Conservation (phyloP, 2,113 vertebrate genomes). For the Emydura subglobosa region DNA sequence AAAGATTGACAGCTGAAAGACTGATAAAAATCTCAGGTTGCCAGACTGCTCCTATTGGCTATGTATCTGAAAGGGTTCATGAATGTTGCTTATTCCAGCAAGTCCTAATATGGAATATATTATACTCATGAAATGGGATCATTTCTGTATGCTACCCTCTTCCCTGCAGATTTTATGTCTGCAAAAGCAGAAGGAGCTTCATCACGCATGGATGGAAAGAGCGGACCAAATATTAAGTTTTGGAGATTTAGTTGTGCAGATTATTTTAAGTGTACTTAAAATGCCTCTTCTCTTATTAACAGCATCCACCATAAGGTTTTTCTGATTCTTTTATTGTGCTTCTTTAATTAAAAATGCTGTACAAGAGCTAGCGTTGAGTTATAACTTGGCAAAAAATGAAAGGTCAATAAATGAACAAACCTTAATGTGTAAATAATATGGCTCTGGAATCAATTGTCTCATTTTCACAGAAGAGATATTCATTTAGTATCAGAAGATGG, state of each 20-base stretch:
- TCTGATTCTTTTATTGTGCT: conserved; percentile 22
- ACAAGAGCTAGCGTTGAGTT: conserved; percentile 60
- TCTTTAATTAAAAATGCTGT: conserved; percentile 64
- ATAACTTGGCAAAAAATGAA: conserved; percentile 53
- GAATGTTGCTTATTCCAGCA: not conserved
- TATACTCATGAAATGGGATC: not conserved
- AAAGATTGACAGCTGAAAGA: conserved; percentile 71
- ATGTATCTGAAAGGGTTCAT: conserved; percentile 25
- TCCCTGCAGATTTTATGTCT: not conserved
- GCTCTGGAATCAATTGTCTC: conserved; percentile 79
- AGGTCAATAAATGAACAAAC: conserved; percentile 77
- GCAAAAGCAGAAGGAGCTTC: not conserved
- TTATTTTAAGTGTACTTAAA: conserved; percentile 1
- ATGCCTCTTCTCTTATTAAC: conserved; percentile 15
- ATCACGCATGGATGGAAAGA: not conserved
- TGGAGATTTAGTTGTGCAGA: not conserved
- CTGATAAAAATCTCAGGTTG: conserved; percentile 71
- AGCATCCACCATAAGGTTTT: not conserved
- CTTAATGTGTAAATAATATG: conserved; percentile 78
- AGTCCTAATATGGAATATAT: conserved; percentile 38
- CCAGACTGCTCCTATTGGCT: conserved; percentile 30
- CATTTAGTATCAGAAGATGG: conserved; percentile 71
- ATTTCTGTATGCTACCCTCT: not conserved
- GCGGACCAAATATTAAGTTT: not conserved
- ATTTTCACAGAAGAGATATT: conserved; percentile 78